phyloP scores from a whole-genome alignment of 2,888 invertebrate genomes.

The Pimpla rufipes region DNA sequence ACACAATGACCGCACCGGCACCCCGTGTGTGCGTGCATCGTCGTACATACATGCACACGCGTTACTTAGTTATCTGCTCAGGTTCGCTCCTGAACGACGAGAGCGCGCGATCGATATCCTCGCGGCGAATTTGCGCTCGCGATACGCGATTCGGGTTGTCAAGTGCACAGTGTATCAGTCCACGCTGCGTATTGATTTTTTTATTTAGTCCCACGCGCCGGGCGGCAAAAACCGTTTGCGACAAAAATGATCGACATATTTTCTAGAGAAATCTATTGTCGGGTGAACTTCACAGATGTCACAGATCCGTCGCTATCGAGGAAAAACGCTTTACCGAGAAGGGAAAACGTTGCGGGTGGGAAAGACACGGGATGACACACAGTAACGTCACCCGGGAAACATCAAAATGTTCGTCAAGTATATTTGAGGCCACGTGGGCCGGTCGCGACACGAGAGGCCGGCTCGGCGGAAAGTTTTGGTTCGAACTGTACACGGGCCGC shows the following conservation, averaged over 20 bases:
- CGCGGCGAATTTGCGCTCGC: slow-evolving; percentile 48
- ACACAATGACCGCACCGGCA: background rate
- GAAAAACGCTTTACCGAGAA: background rate
- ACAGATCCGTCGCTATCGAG: background rate
- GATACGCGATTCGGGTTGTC: slow-evolving; percentile 46
- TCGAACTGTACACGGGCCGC: slow-evolving; percentile 31
- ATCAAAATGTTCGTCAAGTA: background rate
- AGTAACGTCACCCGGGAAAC: slow-evolving; percentile 26
- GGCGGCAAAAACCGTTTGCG: background rate
- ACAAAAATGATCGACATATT: background rate
- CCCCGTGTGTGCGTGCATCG: background rate
- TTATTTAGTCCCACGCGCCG: background rate
- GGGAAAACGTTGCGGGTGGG: background rate
- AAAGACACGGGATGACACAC: background rate
- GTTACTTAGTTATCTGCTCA: slow-evolving; percentile 43
- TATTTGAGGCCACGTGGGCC: slow-evolving; percentile 31
- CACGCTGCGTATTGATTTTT: slow-evolving; percentile 16
- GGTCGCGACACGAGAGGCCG: background rate
- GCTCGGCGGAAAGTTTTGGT: slow-evolving; percentile 29
- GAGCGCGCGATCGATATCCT: slow-evolving; percentile 41
- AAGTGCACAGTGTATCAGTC: slow-evolving; percentile 24
- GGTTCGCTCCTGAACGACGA: slow-evolving; percentile 35
- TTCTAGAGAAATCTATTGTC: no score
- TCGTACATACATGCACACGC: background rate
- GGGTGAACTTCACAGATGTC: no score